Percentiles rank a stretch among this genome's conserved stretches.
These are phyloP conservation scores for Entomyzon cyanotis DNA, from an alignment of 2,113 vertebrate genomes.

Conservation along the genomic window DNA sequence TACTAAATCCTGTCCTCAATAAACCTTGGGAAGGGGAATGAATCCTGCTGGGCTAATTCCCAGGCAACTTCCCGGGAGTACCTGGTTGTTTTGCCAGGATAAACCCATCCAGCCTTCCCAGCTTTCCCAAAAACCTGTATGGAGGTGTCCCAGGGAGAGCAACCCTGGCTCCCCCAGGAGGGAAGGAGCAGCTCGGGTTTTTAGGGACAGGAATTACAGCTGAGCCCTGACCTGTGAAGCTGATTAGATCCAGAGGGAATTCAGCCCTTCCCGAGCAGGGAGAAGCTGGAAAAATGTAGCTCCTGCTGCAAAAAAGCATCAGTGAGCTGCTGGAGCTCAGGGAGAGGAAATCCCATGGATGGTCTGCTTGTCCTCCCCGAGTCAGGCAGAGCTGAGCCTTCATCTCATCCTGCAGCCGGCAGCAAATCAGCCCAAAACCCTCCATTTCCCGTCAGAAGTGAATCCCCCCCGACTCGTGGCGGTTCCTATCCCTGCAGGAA, in stretches of 20 bases:
- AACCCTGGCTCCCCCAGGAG: accelerated
- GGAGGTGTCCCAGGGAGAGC: too few relatives aligned
- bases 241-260: not conserved
- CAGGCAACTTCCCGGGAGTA: not conserved
- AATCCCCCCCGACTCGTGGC: accelerated
- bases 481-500: not conserved
- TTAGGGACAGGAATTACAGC: not conserved
- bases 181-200: not conserved
- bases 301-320: not conserved
- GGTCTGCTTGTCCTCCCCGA: accelerated
- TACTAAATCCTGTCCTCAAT: not conserved
- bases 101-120: accelerated
- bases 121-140: not conserved
- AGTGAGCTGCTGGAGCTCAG: not conserved
- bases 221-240: not conserved
- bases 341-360: not conserved
- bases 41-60: not conserved
- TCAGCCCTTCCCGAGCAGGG: not conserved
- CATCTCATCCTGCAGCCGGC: accelerated
- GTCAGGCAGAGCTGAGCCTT: not conserved
- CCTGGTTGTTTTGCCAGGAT: accelerated
- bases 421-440: not conserved
- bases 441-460: not conserved
- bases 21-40: not conserved
- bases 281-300: not conserved